Conservation (phyloP, 1,140 invertebrate genomes). For the Aphis gossypii region DNA sequence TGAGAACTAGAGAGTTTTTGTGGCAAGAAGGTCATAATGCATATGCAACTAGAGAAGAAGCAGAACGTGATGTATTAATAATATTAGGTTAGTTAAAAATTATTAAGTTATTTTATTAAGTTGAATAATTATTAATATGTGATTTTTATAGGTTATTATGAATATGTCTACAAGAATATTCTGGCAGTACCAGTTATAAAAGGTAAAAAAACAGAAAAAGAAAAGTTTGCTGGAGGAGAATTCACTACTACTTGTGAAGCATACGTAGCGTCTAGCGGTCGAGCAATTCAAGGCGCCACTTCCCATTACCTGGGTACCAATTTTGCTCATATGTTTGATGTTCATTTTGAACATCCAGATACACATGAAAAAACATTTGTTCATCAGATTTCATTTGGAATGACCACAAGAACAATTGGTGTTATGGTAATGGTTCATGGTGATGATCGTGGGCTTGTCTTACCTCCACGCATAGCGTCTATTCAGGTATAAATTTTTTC, state of each 20-base stretch:
- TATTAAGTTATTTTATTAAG: neutral
- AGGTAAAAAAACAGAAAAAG: slow-evolving; percentile 97
- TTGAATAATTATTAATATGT: neutral
- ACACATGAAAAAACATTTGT: slow-evolving; percentile 89
- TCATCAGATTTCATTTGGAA: slow-evolving; percentile 98
- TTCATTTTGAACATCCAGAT: slow-evolving; percentile 90
- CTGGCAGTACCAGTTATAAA: slow-evolving; percentile 94
- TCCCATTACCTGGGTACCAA: slow-evolving; percentile 99
- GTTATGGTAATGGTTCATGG: slow-evolving; percentile 97
- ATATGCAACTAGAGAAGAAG: slow-evolving; percentile 83
- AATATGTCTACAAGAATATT: slow-evolving; percentile 87
- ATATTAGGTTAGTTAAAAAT: slow-evolving; percentile 70
- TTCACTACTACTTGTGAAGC: slow-evolving; percentile 98
- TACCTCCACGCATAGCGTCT: slow-evolving; percentile 90
- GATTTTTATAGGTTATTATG: slow-evolving; percentile 77
- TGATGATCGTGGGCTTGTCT: slow-evolving; percentile 94
- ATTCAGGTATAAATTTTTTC: slow-evolving; percentile 69
- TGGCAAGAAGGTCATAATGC: slow-evolving; percentile 99
- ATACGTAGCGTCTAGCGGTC: slow-evolving; percentile 91
- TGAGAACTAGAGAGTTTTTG: slow-evolving; percentile 96
- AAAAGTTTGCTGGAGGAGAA: slow-evolving; percentile 98
- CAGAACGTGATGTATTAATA: slow-evolving; percentile 83
- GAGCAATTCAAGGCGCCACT: slow-evolving; percentile 94
- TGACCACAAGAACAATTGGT: slow-evolving; percentile 94
- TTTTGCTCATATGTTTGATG: slow-evolving; percentile 99